These are phyloP conservation scores for Botrylloides violaceus DNA, from an alignment of 23 tunicate species.

Conservation along the genomic window DNA sequence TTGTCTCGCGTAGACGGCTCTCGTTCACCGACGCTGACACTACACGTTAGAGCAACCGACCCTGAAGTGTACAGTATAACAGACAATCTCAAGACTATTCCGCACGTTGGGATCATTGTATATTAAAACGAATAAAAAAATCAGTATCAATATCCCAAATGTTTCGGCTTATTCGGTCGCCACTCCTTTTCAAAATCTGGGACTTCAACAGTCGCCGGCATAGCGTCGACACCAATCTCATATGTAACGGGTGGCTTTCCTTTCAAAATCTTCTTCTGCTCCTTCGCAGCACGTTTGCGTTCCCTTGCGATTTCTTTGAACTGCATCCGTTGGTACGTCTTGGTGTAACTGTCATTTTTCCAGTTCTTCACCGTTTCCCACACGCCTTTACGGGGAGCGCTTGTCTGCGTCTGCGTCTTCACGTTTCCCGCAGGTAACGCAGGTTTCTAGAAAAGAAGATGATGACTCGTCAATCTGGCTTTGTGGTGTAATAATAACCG, in stretches of 20 bases:
- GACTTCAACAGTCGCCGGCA: constrained; percentile 9
- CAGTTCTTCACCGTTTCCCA: background rate
- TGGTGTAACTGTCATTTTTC: background rate
- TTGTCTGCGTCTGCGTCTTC: no score
- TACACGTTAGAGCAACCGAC: no score
- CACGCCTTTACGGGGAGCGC: no score
- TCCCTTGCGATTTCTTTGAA: constrained; percentile 13
- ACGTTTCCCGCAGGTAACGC: no score
- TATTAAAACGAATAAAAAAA: no score
- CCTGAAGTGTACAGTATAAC: no score
- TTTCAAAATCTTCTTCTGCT: constrained; percentile 52
- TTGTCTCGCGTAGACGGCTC: no score
- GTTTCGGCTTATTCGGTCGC: constrained; percentile 34
- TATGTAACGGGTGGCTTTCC: constrained; percentile 47
- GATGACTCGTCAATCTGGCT: background rate
- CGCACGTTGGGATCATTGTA: no score
- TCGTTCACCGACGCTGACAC: no score
- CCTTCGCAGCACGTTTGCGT: constrained; percentile 32
- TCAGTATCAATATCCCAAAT: background rate
- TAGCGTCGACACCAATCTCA: constrained; percentile 68
- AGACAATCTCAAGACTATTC: no score
- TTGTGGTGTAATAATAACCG: background rate
- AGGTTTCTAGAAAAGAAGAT: constrained; percentile 1
- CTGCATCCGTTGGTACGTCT: constrained; percentile 23
- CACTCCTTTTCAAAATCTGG: constrained; percentile 72